Evolutionary conservation across 2,797 vertebrate genomes (phyloP).

Genomic region (Neoniphon sammara): DNA sequence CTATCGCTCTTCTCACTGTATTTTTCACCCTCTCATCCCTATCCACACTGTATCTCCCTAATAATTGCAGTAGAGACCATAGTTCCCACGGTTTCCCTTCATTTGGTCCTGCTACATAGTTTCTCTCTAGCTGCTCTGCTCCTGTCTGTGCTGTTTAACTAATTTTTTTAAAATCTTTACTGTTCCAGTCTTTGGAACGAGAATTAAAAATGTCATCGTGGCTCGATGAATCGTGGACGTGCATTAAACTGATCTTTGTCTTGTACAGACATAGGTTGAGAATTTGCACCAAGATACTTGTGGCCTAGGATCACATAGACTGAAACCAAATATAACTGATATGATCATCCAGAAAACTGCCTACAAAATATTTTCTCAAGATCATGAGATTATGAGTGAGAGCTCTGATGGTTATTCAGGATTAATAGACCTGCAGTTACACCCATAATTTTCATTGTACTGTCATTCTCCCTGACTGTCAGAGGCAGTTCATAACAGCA

Average conservation of each 20-base stretch:
- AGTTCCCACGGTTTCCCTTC: conserved; percentile 50
- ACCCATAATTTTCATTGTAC: not conserved
- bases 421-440: not conserved
- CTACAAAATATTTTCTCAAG: not conserved
- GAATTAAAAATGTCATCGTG: conserved; percentile 21
- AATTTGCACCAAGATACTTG: not conserved
- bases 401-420: conserved; percentile 8
- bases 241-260: conserved; percentile 5
- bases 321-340: not conserved
- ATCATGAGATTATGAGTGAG: not conserved
- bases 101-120: conserved; percentile 36
- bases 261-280: conserved; percentile 3
- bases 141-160: conserved; percentile 4
- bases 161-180: not conserved
- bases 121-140: conserved; percentile 34
- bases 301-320: not conserved
- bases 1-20: conserved; percentile 15
- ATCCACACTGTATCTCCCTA: conserved; percentile 22
- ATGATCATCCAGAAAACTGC: not conserved
- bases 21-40: conserved; percentile 42
- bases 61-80: conserved; percentile 19
- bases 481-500: not conserved
- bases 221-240: conserved; percentile 49
- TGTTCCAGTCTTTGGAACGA: conserved; percentile 28
- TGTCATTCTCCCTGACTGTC: not conserved